These are phyloP conservation scores for Dendroctonus valens DNA, from an alignment of 1,140 invertebrate species.

Conservation along the genomic window DNA sequence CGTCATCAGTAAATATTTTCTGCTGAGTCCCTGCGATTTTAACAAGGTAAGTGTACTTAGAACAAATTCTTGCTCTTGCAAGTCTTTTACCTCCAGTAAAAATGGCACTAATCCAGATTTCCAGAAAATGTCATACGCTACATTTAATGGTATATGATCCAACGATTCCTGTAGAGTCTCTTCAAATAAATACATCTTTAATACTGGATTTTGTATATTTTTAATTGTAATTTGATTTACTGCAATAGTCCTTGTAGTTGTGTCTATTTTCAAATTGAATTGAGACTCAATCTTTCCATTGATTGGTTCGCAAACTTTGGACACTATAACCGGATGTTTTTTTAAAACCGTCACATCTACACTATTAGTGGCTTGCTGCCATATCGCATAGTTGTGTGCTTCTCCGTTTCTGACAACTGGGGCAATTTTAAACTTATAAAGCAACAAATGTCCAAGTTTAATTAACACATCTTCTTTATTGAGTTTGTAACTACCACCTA, in stretches of 20 bases:
- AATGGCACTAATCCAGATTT: slow-evolving; percentile 27
- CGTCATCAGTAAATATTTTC: slow-evolving; percentile 21
- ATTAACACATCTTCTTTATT: slow-evolving; percentile 32
- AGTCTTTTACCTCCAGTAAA: slow-evolving; percentile 10
- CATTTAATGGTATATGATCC: slow-evolving; percentile 14
- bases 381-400: slow-evolving; percentile 11
- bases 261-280: slow-evolving; percentile 17
- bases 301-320: slow-evolving; percentile 20
- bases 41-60: slow-evolving; percentile 10
- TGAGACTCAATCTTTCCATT: slow-evolving; percentile 17
- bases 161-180: slow-evolving; percentile 15
- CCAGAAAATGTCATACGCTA: slow-evolving; percentile 25
- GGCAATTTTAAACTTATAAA: slow-evolving; percentile 7
- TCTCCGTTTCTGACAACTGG: not conserved
- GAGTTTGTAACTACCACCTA: slow-evolving; percentile 27
- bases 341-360: slow-evolving; percentile 23
- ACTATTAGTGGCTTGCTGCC: slow-evolving; percentile 17
- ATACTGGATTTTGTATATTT: slow-evolving; percentile 9
- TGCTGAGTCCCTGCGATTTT: slow-evolving; percentile 15
- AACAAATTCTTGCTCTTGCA: slow-evolving; percentile 12
- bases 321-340: slow-evolving; percentile 16
- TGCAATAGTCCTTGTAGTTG: slow-evolving; percentile 8
- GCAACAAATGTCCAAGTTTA: slow-evolving; percentile 21
- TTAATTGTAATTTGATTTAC: slow-evolving; percentile 8
- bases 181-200: slow-evolving; percentile 33